These are phyloP conservation scores for Mesorhabditis spiculigera DNA, from an alignment of 2,888 invertebrate genomes.

Conservation along the genomic window DNA sequence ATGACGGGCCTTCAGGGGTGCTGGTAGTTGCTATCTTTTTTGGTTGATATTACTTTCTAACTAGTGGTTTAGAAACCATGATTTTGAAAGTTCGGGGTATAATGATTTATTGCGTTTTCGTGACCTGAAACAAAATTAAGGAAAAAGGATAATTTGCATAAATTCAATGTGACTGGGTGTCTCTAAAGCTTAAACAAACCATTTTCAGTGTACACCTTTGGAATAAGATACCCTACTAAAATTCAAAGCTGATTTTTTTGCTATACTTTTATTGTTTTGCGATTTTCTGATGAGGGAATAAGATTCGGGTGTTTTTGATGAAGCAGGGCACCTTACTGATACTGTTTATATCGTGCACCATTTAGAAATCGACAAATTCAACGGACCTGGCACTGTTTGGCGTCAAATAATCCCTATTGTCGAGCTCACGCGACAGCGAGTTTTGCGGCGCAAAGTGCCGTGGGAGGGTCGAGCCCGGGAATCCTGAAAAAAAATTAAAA, in stretches of 20 bases:
- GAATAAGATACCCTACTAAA: too few species aligned
- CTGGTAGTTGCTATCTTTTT: too few species aligned
- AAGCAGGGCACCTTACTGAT: too few species aligned
- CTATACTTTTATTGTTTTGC: too few species aligned
- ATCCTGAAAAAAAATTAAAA: neutral
- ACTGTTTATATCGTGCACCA: neutral
- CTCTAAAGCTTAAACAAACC: too few species aligned
- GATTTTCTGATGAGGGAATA: too few species aligned
- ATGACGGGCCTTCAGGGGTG: too few species aligned
- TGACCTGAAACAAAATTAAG: neutral
- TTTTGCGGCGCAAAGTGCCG: neutral
- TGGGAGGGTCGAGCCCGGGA: conserved; percentile 1
- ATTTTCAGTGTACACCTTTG: too few species aligned
- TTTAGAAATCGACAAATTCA: neutral
- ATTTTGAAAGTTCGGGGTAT: neutral
- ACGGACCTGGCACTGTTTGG: conserved; percentile 38
- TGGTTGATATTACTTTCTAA: neutral
- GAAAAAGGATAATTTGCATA: too few species aligned
- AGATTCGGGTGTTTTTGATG: too few species aligned
- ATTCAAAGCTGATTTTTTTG: too few species aligned
- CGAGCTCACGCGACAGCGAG: conserved; percentile 1
- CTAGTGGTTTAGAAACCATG: neutral
- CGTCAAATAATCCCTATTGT: conserved; percentile 34
- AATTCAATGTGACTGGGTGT: too few species aligned
- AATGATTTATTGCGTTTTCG: neutral